Base-by-base conservation (phyloP, 1,140 invertebrate genomes). In the Drosophila neocordata region DNA sequence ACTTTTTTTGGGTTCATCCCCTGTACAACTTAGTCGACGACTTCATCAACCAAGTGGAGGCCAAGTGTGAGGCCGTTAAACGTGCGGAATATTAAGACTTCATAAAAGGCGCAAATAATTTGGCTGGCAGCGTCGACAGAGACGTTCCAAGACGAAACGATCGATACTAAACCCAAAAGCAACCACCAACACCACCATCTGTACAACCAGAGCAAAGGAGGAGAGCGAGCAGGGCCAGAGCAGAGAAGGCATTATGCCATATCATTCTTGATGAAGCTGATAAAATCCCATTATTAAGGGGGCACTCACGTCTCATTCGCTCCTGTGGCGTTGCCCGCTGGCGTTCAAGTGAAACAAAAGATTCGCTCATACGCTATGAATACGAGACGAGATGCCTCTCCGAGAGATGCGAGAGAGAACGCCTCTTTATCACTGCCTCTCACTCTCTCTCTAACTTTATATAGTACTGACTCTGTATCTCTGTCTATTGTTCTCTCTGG, bases 261-360 rank as follows among this genome's bases (percentile, higher is more conserved):
- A 90, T 90, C 88, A 90, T 90, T 73, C 90, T 90, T 91, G 90
- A 91, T 91, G 87, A 91, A 88, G 81, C 77, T 89, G 90, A 91
- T 91, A 91, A 91, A 91, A 91, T 91, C 90, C 78, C 79, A 91
- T 91, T 91, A 91, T 91, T 91, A 91, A 91, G 89, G 83, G 83
- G 82, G 79, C 76, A 77, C 74, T 71, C 69, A 65, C 75, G 66
- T 91, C 81, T 83, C 82, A 78, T 59, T 91, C 69, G 66, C 89
- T 65, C 89, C 64, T 60, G 56, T 55, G 59, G 67, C 24, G 52
- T 12, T 31, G 4, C 13, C 74, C 71, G 73, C 73, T 74, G 90
- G 90, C 79, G 87, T 79, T 59, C 79, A 87, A 88, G 67, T 76
- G 90, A 91, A 88, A 91, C 87, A 90, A 90, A 87, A 80, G 80